These are phyloP conservation scores for Drosophila hydei DNA, from an alignment of 1,140 invertebrate species.

Conservation along the genomic window DNA sequence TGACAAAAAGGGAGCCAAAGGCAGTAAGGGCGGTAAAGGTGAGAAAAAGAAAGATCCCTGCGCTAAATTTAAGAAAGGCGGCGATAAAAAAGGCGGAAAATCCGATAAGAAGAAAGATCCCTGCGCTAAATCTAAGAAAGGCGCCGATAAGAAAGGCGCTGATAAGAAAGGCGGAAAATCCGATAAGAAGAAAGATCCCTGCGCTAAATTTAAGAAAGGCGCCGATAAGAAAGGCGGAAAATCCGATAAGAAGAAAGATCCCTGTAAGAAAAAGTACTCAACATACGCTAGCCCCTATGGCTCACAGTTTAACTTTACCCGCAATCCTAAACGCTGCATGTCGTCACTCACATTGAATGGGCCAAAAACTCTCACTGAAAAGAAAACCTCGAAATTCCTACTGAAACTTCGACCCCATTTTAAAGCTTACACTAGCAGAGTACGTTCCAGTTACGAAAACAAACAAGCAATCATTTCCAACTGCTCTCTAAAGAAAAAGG, in stretches of 20 bases:
- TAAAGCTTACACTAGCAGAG: not conserved
- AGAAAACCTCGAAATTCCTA: not conserved
- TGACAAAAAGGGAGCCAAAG: conserved; percentile 16
- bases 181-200: conserved; percentile 48
- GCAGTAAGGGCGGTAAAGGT: conserved; percentile 38
- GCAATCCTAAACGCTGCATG: conserved; percentile 34
- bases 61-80: conserved; percentile 46
- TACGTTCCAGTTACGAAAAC: not conserved
- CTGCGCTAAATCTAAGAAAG: conserved; percentile 15
- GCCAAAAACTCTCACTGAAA: not conserved
- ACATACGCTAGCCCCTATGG: conserved; percentile 25
- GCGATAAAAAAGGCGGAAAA: conserved; percentile 13
- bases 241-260: conserved; percentile 37
- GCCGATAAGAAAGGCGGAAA: not conserved
- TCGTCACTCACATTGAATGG: conserved; percentile 25
- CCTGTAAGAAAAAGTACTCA: conserved; percentile 53
- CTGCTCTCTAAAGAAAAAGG: not conserved
- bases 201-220: conserved; percentile 39
- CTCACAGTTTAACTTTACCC: not conserved
- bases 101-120: conserved; percentile 37
- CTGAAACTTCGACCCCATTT: not conserved
- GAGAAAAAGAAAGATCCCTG: conserved; percentile 50
- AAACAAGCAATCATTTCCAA: not conserved
- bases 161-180: not conserved
- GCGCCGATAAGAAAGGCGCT: too few relatives aligned